Base-by-base conservation (phyloP, 2,888 invertebrate genomes). In the Mimumesa dahlbomi region DNA sequence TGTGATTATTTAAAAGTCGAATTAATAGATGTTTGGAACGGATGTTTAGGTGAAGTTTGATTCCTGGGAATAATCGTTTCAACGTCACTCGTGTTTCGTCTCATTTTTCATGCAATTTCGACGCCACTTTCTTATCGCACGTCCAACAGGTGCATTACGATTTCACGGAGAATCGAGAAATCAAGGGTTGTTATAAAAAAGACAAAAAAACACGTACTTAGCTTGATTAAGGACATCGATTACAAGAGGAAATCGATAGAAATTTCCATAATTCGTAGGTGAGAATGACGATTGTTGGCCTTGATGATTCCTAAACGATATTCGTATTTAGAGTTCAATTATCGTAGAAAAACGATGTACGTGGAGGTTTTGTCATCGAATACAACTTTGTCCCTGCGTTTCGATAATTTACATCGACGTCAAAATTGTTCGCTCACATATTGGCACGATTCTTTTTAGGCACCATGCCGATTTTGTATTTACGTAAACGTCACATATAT, bases 401-500 rank as follows among this genome's bases (percentile, higher is more conserved):
- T n/a, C 34, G 4, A 34, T 4, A 34, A 34, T 11, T 34, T 34
- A n/a, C 34, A 34, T 7, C 4, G n/a, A 34, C 4, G 11, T 34
- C 34, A 40, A 40, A 14, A 40, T 11, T 16, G 16, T 5, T 7
- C 21, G 4, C 21, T 5, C 5, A 11, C 6, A 22, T 29, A 29
- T 48, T 48, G 31, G 29, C 29, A 29, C 14, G 48, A 9, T 16
- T 31, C 48, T 31, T 31, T 34, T 34, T 18, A 7, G 31, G 18
- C 31, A 19, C n/a, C 34, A 1, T 18, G 31, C 7, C 1, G 46
- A 46, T 29, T 22, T 3, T 2, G 21, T 21, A 22, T 6, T 21
- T 29, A 13, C 25, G 29, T 4, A 13, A 25, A 46, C 3, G 2
- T 29, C 14, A 29, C 25, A 13, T 29, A 25, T 9, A 46, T 14